A percentile compares a stretch with the other conserved stretches of the same genome.
These are phyloP conservation scores for Notolabrus celidotus DNA, from an alignment of 2,797 vertebrate species.

Conservation along the genomic window DNA sequence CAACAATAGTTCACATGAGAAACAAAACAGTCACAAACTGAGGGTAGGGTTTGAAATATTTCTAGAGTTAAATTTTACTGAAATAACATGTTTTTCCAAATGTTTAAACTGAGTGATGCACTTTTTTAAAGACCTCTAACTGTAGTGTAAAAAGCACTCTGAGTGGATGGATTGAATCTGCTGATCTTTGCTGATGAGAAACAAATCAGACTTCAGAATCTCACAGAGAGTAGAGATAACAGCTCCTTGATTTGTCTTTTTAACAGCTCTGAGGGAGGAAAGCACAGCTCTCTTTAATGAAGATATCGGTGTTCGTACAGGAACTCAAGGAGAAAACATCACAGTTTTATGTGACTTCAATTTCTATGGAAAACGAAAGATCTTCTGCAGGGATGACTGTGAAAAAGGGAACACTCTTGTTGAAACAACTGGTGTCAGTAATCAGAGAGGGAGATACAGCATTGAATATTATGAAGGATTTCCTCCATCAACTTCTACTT, in stretches of 20 bases:
- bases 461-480: neutral
- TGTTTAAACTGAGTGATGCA: no score
- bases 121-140: no score
- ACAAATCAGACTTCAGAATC: no score
- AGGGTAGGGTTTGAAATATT: no score
- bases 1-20: no score
- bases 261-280: neutral
- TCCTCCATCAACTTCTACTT: fast-evolving
- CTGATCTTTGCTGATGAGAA: no score
- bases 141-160: no score
- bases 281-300: neutral
- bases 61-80: no score
- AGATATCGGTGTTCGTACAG: fast-evolving
- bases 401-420: neutral
- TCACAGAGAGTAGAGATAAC: no score
- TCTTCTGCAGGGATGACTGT: slow-evolving; percentile 38
- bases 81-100: no score
- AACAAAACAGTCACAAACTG: no score
- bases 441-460: slow-evolving; percentile 31
- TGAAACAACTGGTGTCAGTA: fast-evolving
- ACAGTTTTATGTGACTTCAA: fast-evolving
- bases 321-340: slow-evolving; percentile 28
- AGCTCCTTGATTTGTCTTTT: neutral
- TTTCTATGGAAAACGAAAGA: fast-evolving
- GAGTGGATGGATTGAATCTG: no score